These are phyloP conservation scores for Leptopilina syphax DNA, from an alignment of 2,888 invertebrate genomes.

Conservation along the genomic window DNA sequence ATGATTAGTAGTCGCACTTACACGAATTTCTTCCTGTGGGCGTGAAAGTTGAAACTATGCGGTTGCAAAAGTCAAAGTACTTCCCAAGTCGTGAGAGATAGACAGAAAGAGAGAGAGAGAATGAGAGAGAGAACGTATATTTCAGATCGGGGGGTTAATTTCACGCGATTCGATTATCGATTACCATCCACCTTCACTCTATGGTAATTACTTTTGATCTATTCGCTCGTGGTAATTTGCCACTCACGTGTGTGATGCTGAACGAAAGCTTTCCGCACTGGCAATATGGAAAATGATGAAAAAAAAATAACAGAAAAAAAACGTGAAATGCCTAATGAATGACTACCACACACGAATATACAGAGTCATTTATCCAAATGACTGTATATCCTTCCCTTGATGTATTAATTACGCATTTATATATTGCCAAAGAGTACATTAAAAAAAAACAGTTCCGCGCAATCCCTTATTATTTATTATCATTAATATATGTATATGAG, in stretches of 20 bases:
- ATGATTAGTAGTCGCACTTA: slow-evolving; percentile 14
- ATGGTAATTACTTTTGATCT: slow-evolving; percentile 58
- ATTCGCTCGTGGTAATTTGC: slow-evolving; percentile 57
- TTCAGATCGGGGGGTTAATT: slow-evolving; percentile 17
- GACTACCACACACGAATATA: slow-evolving; percentile 2
- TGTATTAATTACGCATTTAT: slow-evolving; percentile 19
- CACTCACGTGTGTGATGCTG: slow-evolving; percentile 55
- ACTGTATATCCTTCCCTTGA: slow-evolving; percentile 1
- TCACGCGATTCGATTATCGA: slow-evolving; percentile 39
- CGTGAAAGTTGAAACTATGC: slow-evolving; percentile 34
- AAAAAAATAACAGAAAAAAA: neutral
- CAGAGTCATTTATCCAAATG: no score
- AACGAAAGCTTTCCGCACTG: slow-evolving; percentile 47
- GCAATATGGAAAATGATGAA: neutral
- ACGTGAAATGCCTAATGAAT: neutral
- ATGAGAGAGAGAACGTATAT: no score
- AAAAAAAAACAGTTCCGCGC: slow-evolving; percentile 22
- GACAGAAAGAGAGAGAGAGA: no score
- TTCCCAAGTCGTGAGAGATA: slow-evolving; percentile 23
- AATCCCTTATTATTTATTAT: neutral
- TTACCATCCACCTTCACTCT: slow-evolving; percentile 51
- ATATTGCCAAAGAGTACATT: slow-evolving; percentile 24
- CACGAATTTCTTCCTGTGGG: slow-evolving; percentile 23
- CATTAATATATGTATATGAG: neutral
- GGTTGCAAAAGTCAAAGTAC: slow-evolving; percentile 34